These are phyloP conservation scores for Epizoanthus illoricatus DNA, from an alignment of 92 coral and sea anemone species.

Conservation along the genomic window DNA sequence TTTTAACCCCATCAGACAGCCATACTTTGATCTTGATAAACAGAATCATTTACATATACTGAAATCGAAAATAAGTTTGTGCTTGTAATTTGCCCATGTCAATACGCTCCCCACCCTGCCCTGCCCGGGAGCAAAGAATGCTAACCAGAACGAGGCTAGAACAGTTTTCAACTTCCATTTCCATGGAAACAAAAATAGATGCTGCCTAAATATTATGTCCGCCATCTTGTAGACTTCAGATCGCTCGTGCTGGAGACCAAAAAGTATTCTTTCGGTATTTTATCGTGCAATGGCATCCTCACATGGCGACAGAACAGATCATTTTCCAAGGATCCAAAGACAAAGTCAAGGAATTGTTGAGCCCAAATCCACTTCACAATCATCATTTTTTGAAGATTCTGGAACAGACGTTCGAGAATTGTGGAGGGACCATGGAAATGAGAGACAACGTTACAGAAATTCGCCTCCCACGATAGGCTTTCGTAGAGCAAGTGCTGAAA, in stretches of 20 bases:
- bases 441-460: constrained; percentile 74
- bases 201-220: constrained; percentile 74
- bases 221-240: constrained; percentile 61
- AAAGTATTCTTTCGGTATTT: neutral
- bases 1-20: too few species aligned
- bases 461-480: constrained; percentile 87
- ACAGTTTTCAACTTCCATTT: constrained; percentile 29
- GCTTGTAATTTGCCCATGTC: neutral
- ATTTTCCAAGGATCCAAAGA: constrained; percentile 74
- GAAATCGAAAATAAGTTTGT: too few species aligned
- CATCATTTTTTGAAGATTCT: constrained; percentile 77
- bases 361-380: constrained; percentile 58
- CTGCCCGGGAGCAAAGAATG: neutral
- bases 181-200: constrained; percentile 56
- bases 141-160: constrained; percentile 32
- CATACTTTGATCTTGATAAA: too few species aligned
- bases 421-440: constrained; percentile 78
- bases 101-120: neutral
- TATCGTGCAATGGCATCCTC: constrained; percentile 83
- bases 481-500: constrained; percentile 81
- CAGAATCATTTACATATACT: too few species aligned
- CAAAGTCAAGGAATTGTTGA: constrained; percentile 60
- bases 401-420: constrained; percentile 82
- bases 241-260: neutral
- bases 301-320: constrained; percentile 68